Evolutionary conservation across 64 coral and sea anemone genomes (phyloP).

Genomic region (Montipora foliosa): DNA sequence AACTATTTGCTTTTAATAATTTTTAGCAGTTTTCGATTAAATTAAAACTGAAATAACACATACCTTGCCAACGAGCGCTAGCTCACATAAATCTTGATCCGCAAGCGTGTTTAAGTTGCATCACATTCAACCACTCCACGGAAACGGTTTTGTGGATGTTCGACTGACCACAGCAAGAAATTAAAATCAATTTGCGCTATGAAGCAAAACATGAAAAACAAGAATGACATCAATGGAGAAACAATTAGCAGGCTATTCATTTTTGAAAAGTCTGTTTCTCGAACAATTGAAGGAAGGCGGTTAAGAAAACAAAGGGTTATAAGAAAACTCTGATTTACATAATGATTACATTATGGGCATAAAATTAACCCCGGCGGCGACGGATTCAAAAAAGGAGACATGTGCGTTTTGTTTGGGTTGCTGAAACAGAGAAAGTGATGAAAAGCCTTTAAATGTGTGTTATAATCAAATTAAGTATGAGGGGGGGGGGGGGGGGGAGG

Average conservation of each 20-base stretch:
- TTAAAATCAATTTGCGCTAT: constrained; percentile 4
- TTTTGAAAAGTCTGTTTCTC: not conserved
- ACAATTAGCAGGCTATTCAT: constrained; percentile 34
- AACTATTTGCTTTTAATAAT: not conserved
- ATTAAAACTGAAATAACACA: not conserved
- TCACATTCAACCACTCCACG: not conserved
- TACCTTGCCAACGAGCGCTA: not conserved
- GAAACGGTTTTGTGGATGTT: not conserved
- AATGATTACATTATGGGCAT: not conserved
- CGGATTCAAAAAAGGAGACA: not conserved
- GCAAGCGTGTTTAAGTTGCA: not conserved
- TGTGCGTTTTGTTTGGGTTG: not conserved
- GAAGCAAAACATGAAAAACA: not conserved
- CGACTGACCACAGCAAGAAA: not conserved
- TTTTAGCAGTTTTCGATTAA: not conserved
- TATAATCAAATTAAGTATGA: too few species aligned
- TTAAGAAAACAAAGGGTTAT: not conserved
- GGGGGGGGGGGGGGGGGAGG: too few species aligned
- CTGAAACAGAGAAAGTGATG: too few species aligned
- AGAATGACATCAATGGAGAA: not conserved
- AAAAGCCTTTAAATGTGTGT: too few species aligned
- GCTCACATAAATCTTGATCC: not conserved
- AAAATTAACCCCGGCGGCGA: not conserved
- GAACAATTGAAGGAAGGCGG: not conserved
- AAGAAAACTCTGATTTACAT: not conserved